Evolutionary conservation across 2,888 invertebrate genomes (phyloP).

Genomic region (Drosophila rubida): DNA sequence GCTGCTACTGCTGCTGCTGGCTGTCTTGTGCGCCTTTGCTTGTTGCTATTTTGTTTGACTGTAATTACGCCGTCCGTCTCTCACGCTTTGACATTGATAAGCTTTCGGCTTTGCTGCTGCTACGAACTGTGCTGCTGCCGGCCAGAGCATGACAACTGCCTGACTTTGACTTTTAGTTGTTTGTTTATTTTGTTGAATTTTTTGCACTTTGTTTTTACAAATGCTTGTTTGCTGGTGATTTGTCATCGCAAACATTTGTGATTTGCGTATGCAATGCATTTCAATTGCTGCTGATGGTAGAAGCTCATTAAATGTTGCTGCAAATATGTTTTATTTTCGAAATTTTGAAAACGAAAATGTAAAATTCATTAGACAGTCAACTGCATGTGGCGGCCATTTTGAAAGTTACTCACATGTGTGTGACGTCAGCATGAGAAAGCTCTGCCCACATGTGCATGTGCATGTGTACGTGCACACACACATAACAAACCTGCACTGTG

Average conservation of each 20-base stretch:
- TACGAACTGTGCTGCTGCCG: constrained; percentile 12
- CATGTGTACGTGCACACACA: constrained; percentile 3
- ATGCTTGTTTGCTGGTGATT: constrained; percentile 25
- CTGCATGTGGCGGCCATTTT: constrained; percentile 57
- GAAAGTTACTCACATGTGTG: constrained; percentile 54
- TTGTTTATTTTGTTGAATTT: constrained; percentile 8
- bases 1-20: constrained; percentile 12
- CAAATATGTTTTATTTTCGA: constrained; percentile 14
- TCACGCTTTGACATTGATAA: constrained; percentile 72
- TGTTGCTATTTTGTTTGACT: constrained; percentile 41
- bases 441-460: constrained; percentile 23
- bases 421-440: constrained; percentile 64
- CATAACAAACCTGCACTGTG: constrained; percentile 15
- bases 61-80: constrained; percentile 48
- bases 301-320: too few relatives aligned
- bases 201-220: constrained; percentile 1
- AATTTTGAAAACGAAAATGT: constrained; percentile 28
- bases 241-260: constrained; percentile 43
- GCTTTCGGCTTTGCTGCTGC: constrained; percentile 38
- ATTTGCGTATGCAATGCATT: constrained; percentile 21
- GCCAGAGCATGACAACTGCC: constrained; percentile 46
- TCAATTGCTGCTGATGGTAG: constrained; percentile 19
- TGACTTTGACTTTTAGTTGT: constrained; percentile 61
- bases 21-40: constrained; percentile 4
- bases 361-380: constrained; percentile 28